Percentiles rank a stretch among this genome's conserved stretches.
phyloP scores from a whole-genome alignment of 2,113 vertebrate species.

The Hydropotes inermis region DNA sequence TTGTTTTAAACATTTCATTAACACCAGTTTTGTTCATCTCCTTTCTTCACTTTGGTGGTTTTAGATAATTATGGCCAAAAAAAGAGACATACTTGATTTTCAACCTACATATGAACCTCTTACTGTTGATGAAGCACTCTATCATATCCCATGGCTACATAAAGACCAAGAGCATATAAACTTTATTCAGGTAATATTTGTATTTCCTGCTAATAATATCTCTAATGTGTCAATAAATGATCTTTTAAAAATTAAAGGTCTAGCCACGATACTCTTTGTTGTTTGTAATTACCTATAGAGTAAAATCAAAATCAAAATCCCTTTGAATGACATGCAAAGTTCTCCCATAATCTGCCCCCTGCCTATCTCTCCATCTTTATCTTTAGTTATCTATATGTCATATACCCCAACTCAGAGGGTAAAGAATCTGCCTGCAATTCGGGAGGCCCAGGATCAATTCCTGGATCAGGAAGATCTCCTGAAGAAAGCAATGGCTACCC shows the following conservation, averaged over 20 bases:
- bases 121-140: not conserved
- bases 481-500: not conserved
- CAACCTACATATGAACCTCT: slow-evolving; percentile 14
- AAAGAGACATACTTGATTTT: slow-evolving; percentile 44
- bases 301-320: not conserved
- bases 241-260: not conserved
- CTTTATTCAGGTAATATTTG: slow-evolving; percentile 61
- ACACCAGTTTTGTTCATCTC: not conserved
- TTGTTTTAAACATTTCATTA: not conserved
- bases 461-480: not conserved
- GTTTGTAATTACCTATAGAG: not conserved
- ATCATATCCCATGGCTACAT: slow-evolving; percentile 65
- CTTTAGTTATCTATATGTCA: not conserved
- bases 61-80: slow-evolving; percentile 66
- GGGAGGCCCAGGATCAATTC: not conserved
- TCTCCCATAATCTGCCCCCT: not conserved
- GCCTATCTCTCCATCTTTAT: not conserved
- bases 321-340: not conserved
- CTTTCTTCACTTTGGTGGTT: slow-evolving; percentile 38
- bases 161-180: not conserved
- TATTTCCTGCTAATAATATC: not conserved
- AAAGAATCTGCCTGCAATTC: not conserved
- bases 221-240: not conserved
- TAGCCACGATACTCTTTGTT: not conserved
- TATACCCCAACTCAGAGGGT: not conserved